These are phyloP conservation scores for Micronycteris hirsuta DNA, from an alignment of 2,113 vertebrate genomes.

Conservation along the genomic window DNA sequence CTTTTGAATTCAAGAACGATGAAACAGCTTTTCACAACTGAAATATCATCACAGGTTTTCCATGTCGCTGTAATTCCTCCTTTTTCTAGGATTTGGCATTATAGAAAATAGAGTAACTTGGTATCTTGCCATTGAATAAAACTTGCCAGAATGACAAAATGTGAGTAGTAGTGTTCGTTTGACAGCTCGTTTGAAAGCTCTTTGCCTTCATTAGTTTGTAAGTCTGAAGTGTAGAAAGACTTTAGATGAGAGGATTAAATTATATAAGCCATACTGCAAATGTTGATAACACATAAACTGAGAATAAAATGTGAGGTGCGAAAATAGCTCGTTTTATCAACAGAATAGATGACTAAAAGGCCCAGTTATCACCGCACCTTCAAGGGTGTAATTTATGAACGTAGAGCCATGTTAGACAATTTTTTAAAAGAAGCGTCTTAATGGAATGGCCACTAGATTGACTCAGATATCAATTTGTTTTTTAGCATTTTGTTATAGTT, in stretches of 20 bases:
- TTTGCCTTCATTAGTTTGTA: not conserved
- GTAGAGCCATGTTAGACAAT: not conserved
- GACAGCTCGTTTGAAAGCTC: not conserved
- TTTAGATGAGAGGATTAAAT: not conserved
- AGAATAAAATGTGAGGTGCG: not conserved
- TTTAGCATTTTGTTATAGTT: no score
- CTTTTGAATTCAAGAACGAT: not conserved
- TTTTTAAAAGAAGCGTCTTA: not conserved
- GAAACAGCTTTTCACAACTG: not conserved
- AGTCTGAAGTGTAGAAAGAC: conserved; percentile 1
- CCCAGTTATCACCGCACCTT: not conserved
- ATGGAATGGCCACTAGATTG: not conserved
- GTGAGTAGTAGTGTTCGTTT: not conserved
- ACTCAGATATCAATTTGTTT: not conserved
- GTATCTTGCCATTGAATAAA: not conserved
- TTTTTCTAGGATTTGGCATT: not conserved
- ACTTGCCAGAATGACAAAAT: not conserved
- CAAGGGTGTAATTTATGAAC: conserved; percentile 2
- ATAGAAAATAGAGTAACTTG: conserved; percentile 7
- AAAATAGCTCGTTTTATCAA: not conserved
- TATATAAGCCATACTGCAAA: not conserved
- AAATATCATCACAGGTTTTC: not conserved
- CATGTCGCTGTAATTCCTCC: not conserved
- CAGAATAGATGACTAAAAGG: not conserved
- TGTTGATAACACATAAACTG: not conserved